Base-by-base conservation (phyloP, 2,888 invertebrate species). In the Amblyjoppa proteus region DNA sequence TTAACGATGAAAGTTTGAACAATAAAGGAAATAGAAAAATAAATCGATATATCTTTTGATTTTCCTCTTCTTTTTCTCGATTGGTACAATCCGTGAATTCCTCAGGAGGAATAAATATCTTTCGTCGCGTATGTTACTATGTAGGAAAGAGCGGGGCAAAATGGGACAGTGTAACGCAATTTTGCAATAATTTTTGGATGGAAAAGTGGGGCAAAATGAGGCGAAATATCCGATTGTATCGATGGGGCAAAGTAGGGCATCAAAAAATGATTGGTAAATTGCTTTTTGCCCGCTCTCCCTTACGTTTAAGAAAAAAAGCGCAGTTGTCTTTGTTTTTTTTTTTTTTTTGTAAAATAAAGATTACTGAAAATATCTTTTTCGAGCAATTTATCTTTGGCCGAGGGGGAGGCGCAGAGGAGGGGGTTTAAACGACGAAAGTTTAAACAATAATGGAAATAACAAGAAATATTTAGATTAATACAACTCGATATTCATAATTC, bases 51-150 rank as follows among this genome's bases (percentile, higher is more conserved):
- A 6, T 34, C 34, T 34, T 34, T 34, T 7, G 34, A 34, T 34
- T 98, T 99, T 94, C 97, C 99, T 28, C 95, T 99, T 76, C 95
- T 99, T 13, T 99, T 99, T 94, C 95, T 99, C 77, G 99, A 99
- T 95, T 99, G 99, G 99, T 99, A 99, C 94, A 99, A 99, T 95
- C 97, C 97, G 92, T 97, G 95, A 95, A 90, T 25, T 11, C 11
- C 9, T 6, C 20, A 9, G 53, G 53, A 7, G n/a, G 20, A 53
- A 20, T 53, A 53, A 20, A 20, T 20, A 20, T 20, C 7, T 58
- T 20, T 58, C 7, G 20, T 28, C 13, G n/a, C 5, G 7, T 53
- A 2, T 53, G 16, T n/a, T 16, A 53, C n/a, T 53, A 16, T n/a
- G n/a, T 4, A 53, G 34, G 34, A 6, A 34, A 34, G 34, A 34